phyloP scores from a whole-genome alignment of 2,888 invertebrate species.

The Chorisops tibialis region DNA sequence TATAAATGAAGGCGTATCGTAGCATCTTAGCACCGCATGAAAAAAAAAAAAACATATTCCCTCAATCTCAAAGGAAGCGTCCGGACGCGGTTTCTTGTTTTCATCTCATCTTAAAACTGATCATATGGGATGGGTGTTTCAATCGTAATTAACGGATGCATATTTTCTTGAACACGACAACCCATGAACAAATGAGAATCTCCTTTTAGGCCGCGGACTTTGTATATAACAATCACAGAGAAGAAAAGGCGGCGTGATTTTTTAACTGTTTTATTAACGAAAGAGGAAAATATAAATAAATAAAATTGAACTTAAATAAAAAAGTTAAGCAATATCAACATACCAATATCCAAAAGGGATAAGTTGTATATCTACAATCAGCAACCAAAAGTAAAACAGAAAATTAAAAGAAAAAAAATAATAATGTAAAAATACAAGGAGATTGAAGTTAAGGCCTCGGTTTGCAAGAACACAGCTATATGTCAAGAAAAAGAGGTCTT shows the following conservation, averaged over 20 bases:
- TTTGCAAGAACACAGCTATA: not conserved
- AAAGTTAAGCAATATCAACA: not conserved
- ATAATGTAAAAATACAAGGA: not conserved
- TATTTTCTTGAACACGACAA: constrained; percentile 5
- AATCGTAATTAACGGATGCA: constrained; percentile 2
- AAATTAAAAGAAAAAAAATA: no score
- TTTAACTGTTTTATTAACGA: not conserved
- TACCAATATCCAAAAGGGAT: not conserved
- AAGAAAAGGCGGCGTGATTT: not conserved
- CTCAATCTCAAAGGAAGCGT: not conserved
- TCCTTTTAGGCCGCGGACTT: not conserved
- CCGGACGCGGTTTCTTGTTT: not conserved
- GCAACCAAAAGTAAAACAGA: no score
- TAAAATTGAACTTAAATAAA: not conserved
- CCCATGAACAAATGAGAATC: not conserved
- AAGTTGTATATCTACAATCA: no score
- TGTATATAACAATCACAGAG: not conserved
- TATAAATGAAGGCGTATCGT: not conserved
- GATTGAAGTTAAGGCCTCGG: not conserved
- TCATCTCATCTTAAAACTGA: not conserved
- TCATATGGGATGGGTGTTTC: not conserved
- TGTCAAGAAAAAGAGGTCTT: not conserved
- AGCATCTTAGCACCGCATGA: not conserved
- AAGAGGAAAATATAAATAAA: not conserved
- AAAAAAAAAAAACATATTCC: not conserved